These are phyloP conservation scores for Danio jaintianensis DNA, from an alignment of 2,797 vertebrate species.

Conservation along the genomic window DNA sequence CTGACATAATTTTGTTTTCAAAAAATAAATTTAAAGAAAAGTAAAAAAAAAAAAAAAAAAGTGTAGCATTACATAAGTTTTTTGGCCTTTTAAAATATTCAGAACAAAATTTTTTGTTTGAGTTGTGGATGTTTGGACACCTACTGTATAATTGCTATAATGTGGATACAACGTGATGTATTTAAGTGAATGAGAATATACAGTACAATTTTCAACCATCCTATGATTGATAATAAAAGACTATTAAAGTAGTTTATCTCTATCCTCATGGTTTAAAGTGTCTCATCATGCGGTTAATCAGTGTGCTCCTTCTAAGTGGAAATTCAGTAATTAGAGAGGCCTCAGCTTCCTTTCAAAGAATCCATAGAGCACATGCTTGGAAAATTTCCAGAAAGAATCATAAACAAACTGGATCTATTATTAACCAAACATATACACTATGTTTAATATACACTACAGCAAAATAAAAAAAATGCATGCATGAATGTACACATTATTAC, in stretches of 20 bases:
- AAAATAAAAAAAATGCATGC: not conserved
- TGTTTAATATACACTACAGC: not conserved
- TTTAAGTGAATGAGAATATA: not conserved
- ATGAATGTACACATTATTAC: not conserved
- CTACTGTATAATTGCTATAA: not conserved
- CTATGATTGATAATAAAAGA: not conserved
- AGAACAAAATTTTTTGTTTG: not conserved
- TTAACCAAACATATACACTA: not conserved
- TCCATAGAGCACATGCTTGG: conserved; percentile 4
- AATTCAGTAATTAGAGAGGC: conserved; percentile 33
- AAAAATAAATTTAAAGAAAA: too few relatives aligned
- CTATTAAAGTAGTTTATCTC: conserved; percentile 15
- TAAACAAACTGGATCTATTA: conserved; percentile 35
- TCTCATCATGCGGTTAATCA: conserved; percentile 30
- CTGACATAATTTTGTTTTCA: too few relatives aligned
- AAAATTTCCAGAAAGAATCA: conserved; percentile 24
- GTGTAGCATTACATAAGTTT: not conserved
- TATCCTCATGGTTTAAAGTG: not conserved
- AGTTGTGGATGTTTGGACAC: not conserved
- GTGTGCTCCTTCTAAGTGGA: conserved; percentile 29
- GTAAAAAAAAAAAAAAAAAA: too few relatives aligned
- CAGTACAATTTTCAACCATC: not conserved
- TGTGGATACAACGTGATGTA: not conserved
- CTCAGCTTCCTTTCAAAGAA: not conserved
- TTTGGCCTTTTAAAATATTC: not conserved